phyloP scores from a whole-genome alignment of 2,113 vertebrate species.

The Festucalex cinctus region DNA sequence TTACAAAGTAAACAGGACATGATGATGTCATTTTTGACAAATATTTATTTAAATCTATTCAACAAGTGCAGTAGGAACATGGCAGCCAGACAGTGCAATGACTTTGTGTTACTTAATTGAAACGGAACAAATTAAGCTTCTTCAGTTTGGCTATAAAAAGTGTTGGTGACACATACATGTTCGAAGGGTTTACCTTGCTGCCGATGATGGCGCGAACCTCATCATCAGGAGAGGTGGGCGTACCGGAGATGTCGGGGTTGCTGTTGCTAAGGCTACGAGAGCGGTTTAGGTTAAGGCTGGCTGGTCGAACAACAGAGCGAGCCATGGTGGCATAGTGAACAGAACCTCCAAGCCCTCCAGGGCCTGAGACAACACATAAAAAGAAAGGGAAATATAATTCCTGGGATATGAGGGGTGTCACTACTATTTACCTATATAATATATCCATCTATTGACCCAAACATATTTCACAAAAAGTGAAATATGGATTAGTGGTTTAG shows the following conservation, averaged over 20 bases:
- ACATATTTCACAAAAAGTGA: too few species aligned
- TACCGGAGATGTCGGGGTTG: constrained; percentile 96
- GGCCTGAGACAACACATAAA: constrained; percentile 69
- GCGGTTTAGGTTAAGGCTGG: constrained; percentile 93
- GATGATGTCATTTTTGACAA: constrained; percentile 9
- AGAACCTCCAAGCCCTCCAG: constrained; percentile 89
- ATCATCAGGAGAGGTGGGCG: constrained; percentile 92
- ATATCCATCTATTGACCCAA: not conserved
- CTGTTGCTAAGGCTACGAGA: constrained; percentile 98
- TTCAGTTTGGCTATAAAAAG: not conserved
- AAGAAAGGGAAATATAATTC: not conserved
- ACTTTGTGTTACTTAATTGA: not conserved
- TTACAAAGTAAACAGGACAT: constrained; percentile 19
- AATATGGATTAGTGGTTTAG: too few species aligned
- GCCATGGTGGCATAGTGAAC: constrained; percentile 99
- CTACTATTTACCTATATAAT: not conserved
- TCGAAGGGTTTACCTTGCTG: constrained; percentile 81
- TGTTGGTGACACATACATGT: not conserved
- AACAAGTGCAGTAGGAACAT: not conserved
- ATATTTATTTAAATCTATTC: constrained; percentile 39
- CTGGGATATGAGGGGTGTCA: constrained; percentile 1
- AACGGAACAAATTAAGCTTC: not conserved
- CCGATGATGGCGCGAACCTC: constrained; percentile 96
- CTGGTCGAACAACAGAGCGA: constrained; percentile 88
- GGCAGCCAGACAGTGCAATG: constrained; percentile 7